Percentiles rank a stretch among this genome's conserved stretches.
These are phyloP conservation scores for Brachionus sp. DNA, from an alignment of 1,140 invertebrate species.

Conservation along the genomic window DNA sequence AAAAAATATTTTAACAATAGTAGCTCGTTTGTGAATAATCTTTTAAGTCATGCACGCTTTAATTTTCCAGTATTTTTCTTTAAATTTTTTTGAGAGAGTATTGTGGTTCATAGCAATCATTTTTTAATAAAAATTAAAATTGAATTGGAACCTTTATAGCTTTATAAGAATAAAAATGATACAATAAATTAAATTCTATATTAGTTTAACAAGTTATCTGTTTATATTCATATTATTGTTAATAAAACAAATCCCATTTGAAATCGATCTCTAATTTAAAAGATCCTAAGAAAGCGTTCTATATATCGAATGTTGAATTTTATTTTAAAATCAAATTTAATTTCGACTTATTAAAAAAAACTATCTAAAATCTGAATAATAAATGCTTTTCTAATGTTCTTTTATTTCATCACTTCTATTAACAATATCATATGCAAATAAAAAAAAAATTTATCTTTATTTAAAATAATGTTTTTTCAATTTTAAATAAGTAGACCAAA, in stretches of 20 bases:
- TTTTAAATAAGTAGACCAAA: constrained; percentile 1
- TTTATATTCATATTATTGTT: too few species aligned
- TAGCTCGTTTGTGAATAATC: too few species aligned
- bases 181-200: too few species aligned
- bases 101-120: too few species aligned
- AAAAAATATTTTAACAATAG: too few species aligned
- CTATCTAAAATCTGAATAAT: neutral
- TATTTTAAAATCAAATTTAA: neutral
- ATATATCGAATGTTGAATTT: neutral
- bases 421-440: neutral
- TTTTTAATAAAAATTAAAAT: too few species aligned
- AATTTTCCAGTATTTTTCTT: too few species aligned
- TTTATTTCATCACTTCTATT: constrained; percentile 3
- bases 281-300: neutral
- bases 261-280: neutral
- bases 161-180: too few species aligned
- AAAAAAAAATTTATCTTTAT: neutral
- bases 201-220: too few species aligned
- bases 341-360: neutral
- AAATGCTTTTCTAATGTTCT: neutral
- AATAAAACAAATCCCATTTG: neutral
- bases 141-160: too few species aligned
- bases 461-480: neutral
- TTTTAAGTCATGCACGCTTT: too few species aligned
- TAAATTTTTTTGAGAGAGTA: too few species aligned